phyloP scores from a whole-genome alignment of 2,888 invertebrate genomes.

The Netelia fuscicornis region DNA sequence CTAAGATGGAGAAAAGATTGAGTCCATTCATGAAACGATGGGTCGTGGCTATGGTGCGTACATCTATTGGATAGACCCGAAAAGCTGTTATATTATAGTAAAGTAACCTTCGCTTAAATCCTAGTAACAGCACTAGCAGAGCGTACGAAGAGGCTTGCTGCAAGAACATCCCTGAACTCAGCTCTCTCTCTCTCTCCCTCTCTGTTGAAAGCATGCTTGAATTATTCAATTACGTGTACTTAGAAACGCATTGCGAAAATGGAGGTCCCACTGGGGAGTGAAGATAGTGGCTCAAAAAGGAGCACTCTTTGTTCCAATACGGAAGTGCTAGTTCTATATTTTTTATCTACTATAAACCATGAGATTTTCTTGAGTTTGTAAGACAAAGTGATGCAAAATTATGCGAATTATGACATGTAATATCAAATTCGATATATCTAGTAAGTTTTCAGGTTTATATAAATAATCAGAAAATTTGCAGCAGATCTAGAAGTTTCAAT shows the following conservation, averaged over 20 bases:
- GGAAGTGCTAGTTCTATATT: neutral
- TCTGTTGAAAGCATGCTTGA: slow-evolving; percentile 80
- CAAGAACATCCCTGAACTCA: neutral
- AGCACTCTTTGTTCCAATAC: neutral
- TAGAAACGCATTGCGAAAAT: slow-evolving; percentile 68
- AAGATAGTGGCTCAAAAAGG: slow-evolving; percentile 27
- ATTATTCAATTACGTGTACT: slow-evolving; percentile 80
- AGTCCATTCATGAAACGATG: too few species aligned
- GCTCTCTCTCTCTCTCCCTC: neutral
- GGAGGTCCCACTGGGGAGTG: slow-evolving; percentile 46
- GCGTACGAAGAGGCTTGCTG: neutral
- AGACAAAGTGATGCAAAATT: neutral
- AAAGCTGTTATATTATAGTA: slow-evolving; percentile 36
- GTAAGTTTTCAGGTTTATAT: too few species aligned
- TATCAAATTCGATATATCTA: too few species aligned
- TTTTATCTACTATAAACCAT: neutral
- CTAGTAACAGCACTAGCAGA: neutral
- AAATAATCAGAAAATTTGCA: too few species aligned
- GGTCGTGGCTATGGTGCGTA: too few species aligned
- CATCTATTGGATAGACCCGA: neutral
- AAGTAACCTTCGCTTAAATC: neutral
- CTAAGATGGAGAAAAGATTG: too few species aligned
- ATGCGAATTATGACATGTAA: too few species aligned
- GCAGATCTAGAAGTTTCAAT: too few species aligned
- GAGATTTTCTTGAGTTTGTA: neutral